Evolutionary conservation across 2,888 invertebrate genomes (phyloP), one percentile per base, ranked within the genome.

Genomic region (Molorchus minor): DNA sequence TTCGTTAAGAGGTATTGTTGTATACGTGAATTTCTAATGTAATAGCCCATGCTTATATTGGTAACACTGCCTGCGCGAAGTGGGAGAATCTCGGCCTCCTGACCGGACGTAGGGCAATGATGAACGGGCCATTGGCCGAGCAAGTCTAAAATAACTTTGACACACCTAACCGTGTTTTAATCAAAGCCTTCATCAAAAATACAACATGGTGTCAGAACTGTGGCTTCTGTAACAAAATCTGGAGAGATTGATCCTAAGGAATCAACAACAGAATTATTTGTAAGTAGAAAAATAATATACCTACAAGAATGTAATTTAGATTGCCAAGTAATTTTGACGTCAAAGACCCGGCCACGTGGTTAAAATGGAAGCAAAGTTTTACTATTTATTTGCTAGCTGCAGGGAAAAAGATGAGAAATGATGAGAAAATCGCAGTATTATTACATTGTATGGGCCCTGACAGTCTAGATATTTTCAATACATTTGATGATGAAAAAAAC

Each of bases 341-440:
- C n/a, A 33, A 29, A 43, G 35, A 53, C 35, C 17, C 33, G 17
- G 36, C 33, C 29, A 52, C 45, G 13, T 58, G 58, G 58, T 40
- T 36, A 3, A 35, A 46, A 13, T 58, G 40, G 45, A 53, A 53
- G 33, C 46, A 58, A 41, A 35, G 40, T 38, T 52, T 58, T 16
- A 38, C 51, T 4, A 15, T 57, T n/a, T 57, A 46, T 30, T 17
- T 56, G 16, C n/a, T 19, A 35, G 56, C 49, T 15, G 12, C 41
- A 21, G 56, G 43, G 17, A 52, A 53, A 35, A 30, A 8, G 1
- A 19, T 19, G 20, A 1, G n/a, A 30, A 46, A 58, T 15, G 46
- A 58, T 13, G 21, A 35, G 13, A 58, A 58, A 30, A 53, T 53
- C 17, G 53, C 53, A 1, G 45, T 58, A 20, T 15, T 46, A n/a